phyloP scores from a whole-genome alignment of 2,888 invertebrate species.

The Kuschelorhynchus macadamiae region DNA sequence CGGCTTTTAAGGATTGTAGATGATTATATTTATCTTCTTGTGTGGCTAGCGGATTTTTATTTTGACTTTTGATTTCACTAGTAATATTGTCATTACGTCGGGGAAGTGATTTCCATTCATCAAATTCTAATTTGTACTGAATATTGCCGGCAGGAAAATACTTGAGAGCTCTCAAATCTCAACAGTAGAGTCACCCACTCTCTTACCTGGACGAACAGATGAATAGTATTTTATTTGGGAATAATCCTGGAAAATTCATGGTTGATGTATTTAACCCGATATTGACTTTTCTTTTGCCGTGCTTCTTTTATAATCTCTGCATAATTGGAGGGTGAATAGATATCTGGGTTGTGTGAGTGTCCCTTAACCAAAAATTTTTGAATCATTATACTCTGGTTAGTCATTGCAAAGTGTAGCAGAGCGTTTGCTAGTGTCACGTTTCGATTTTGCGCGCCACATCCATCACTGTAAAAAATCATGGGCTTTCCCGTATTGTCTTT shows the following conservation, averaged over 20 bases:
- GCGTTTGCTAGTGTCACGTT: conserved; percentile 10
- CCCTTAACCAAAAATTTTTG: conserved; percentile 15
- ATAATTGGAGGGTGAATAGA: conserved; percentile 8
- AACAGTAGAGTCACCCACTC: background rate
- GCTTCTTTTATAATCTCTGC: conserved; percentile 4
- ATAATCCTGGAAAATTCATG: background rate
- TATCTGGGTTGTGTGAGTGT: conserved; percentile 1
- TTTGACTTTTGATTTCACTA: too few species aligned
- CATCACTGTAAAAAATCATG: conserved; percentile 11
- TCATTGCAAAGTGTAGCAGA: background rate
- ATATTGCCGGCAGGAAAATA: background rate
- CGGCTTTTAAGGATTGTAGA: too few species aligned
- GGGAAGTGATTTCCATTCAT: too few species aligned
- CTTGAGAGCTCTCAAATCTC: background rate
- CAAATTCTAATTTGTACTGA: background rate
- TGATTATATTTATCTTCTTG: too few species aligned
- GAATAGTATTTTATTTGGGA: background rate
- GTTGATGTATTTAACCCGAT: too few species aligned
- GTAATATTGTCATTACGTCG: too few species aligned
- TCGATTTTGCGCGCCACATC: conserved; percentile 5
- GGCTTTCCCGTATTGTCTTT: conserved; percentile 7
- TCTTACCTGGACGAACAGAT: background rate
- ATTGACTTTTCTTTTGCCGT: too few species aligned
- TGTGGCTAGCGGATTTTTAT: too few species aligned
- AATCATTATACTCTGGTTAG: background rate